Percentiles rank a stretch among this genome's conserved stretches.
Conservation (phyloP, 2,113 vertebrate genomes). For the Pteropus alecto region DNA sequence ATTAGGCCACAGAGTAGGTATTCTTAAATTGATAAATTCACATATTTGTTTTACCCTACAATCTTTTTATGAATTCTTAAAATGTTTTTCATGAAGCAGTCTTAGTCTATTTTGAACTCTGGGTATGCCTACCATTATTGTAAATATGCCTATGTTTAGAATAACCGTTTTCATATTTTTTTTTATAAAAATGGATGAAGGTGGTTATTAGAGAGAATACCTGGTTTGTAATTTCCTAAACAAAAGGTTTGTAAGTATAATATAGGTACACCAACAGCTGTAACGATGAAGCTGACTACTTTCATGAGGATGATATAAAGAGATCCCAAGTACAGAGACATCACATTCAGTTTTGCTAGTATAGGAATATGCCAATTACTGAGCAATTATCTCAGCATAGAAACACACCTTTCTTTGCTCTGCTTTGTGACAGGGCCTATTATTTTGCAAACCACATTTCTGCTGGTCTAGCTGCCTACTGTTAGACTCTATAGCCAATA, state of each 20-base stretch:
- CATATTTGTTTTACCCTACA: neutral
- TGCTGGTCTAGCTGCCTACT: neutral
- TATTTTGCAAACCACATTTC: neutral
- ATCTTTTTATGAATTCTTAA: slow-evolving; percentile 12
- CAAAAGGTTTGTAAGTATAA: neutral
- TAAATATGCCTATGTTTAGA: slow-evolving; percentile 18
- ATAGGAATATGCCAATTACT: neutral
- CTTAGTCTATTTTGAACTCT: slow-evolving; percentile 22
- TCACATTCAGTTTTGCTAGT: neutral
- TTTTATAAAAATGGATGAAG: neutral
- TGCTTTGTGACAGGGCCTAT: neutral
- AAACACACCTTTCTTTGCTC: neutral
- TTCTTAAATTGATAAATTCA: slow-evolving; percentile 32
- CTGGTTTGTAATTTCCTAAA: slow-evolving; percentile 12
- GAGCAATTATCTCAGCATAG: neutral
- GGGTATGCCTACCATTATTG: neutral
- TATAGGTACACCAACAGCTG: neutral
- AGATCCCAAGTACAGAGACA: neutral
- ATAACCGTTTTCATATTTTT: neutral
- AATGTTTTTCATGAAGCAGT: neutral
- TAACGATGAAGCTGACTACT: neutral
- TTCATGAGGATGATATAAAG: neutral
- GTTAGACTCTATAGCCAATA: neutral
- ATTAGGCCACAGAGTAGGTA: neutral
- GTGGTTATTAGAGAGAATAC: neutral